A percentile compares a stretch with the other conserved stretches of the same genome.
Conservation (phyloP, 2,113 vertebrate species). For the Corvus hawaiiensis region DNA sequence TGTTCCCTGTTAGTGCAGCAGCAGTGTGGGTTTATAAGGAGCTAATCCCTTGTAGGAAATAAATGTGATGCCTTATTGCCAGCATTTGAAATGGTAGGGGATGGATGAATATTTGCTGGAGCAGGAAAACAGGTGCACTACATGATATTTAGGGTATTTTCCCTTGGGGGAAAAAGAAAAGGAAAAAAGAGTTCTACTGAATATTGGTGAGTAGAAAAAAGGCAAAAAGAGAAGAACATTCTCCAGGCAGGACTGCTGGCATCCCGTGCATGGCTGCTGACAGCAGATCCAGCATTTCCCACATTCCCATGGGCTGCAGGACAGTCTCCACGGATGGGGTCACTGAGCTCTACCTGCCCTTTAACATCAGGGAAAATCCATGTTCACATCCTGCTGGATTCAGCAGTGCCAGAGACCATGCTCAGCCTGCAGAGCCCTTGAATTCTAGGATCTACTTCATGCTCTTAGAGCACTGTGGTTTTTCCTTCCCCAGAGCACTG, state of each 20-base stretch:
- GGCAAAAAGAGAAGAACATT: too few relatives aligned
- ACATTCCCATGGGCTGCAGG: background rate
- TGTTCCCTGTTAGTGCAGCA: background rate
- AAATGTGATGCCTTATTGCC: background rate
- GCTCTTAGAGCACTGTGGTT: background rate
- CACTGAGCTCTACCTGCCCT: background rate
- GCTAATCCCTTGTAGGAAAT: background rate
- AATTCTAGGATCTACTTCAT: background rate
- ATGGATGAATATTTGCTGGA: background rate
- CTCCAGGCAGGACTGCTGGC: background rate
- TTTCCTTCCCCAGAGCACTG: background rate
- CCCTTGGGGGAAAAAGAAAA: background rate
- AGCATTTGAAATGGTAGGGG: background rate
- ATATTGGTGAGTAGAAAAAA: background rate
- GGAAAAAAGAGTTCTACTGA: background rate
- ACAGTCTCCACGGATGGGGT: background rate
- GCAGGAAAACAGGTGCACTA: background rate
- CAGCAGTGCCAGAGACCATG: background rate
- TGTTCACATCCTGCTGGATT: background rate
- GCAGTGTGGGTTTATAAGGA: background rate
- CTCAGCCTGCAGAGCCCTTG: background rate
- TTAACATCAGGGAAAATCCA: accelerated
- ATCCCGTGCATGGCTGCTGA: background rate
- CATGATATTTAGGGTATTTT: background rate
- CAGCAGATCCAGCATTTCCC: background rate